Evolutionary conservation across 1,140 invertebrate genomes (phyloP), one percentile per base, ranked within the genome.

Genomic region (Drosophila quadrilineata): DNA sequence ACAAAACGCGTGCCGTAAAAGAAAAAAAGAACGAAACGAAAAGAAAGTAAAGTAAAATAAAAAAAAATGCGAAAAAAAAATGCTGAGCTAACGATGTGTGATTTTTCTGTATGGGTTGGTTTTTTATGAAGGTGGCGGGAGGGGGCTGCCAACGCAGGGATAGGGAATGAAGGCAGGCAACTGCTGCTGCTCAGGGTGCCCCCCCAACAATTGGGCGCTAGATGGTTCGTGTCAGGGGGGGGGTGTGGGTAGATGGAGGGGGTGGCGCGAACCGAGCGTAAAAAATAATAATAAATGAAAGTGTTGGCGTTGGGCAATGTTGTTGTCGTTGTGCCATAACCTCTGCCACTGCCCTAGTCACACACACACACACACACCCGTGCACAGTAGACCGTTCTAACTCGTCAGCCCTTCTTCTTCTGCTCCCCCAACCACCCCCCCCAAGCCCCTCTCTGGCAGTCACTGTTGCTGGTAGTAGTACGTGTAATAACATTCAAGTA

Each of bases 251-350:
- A n/a, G n/a, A n/a, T n/a, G n/a, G n/a, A 43, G 43, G 65, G 66
- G 71, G 58, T 82, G 63, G 64, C 62, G 76, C 72, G 65, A 69
- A 62, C 58, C 53, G 48, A 68, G 69, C 69, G 66, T 60, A 63
- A 84, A 82, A 84, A 84, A 85, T 82, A 85, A 84, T 84, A 84
- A 85, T 84, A 84, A 84, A 84, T 84, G 77, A 84, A 84, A 84
- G 77, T 84, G 77, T 84, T 84, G 77, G 79, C 71, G 71, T 70
- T 74, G 64, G 66, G 62, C 58, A 62, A 57, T 35, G 29, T 54
- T 63, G 50, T 43, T 28, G 48, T 33, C 24, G 29, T 21, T 24
- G 36, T 41, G 40, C 40, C 14, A 33, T 52, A 21, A 8, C 12
- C 5, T 9, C 19, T 38, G 29, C 48, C 46, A 33, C 31, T 12